Conservation (phyloP, 2,113 vertebrate genomes). For the Catharus bicknelli region DNA sequence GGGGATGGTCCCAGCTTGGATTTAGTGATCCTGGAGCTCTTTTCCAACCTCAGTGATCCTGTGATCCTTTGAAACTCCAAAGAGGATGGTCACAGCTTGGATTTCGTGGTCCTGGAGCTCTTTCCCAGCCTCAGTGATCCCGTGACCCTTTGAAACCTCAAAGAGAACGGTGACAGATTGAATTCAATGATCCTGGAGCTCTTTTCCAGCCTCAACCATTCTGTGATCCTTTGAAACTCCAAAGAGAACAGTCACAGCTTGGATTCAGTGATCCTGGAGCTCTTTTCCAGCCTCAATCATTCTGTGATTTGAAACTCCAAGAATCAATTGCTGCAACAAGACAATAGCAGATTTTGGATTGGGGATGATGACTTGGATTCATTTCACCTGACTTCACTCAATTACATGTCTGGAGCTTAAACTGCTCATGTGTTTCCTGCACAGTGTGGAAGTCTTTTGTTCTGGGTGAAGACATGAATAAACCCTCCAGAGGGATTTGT, state of each 20-base stretch:
- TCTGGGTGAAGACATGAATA: not conserved
- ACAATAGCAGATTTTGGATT: not conserved
- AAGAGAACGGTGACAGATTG: not conserved
- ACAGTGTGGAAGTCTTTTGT: not conserved
- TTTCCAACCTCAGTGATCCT: not conserved
- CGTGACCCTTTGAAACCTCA: not conserved
- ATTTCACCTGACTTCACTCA: not conserved
- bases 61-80: no score
- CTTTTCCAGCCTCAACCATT: not conserved
- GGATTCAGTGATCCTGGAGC: accelerated
- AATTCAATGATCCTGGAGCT: accelerated
- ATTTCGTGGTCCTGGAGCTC: accelerated
- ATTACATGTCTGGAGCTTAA: not conserved
- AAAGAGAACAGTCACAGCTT: not conserved
- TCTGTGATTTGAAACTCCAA: not conserved
- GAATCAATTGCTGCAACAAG: not conserved
- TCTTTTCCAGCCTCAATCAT: accelerated
- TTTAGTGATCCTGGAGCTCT: not conserved
- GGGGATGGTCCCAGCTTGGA: not conserved
- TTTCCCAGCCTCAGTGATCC: not conserved
- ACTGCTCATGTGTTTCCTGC: not conserved
- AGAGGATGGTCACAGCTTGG: accelerated
- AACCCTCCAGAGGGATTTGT: not conserved
- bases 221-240: not conserved
- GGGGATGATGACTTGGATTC: not conserved